Percentiles rank a stretch among this genome's conserved stretches.
Evolutionary conservation across 1,140 invertebrate species (phyloP).

Genomic region (Tigriopus japonicus): DNA sequence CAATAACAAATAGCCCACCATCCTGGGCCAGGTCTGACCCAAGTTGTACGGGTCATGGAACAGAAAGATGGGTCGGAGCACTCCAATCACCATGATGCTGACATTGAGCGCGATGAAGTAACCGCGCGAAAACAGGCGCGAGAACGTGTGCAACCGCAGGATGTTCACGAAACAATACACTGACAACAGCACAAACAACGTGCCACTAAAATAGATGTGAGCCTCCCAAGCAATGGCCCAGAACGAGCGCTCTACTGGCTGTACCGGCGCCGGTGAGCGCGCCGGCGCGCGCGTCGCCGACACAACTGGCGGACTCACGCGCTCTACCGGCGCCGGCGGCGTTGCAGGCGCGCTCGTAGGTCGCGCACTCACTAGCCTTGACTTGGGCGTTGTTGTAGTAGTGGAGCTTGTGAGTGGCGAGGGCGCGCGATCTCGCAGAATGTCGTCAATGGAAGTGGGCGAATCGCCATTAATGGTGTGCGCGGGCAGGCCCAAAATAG

Average conservation of each 20-base stretch:
- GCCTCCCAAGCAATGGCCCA: slow-evolving; percentile 3
- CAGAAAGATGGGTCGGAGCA: slow-evolving; percentile 58
- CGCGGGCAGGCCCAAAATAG: no score
- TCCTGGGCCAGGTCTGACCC: slow-evolving; percentile 48
- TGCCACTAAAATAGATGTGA: background rate
- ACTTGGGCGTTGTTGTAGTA: no score
- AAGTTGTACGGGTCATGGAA: slow-evolving; percentile 77
- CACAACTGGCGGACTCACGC: no score
- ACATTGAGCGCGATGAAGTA: slow-evolving; percentile 7
- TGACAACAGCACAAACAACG: slow-evolving; percentile 4
- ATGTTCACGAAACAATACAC: background rate
- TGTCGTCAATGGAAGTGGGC: no score
- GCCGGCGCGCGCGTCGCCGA: no score
- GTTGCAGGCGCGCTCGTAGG: no score
- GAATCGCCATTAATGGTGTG: no score
- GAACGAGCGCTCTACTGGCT: background rate
- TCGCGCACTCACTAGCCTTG: no score
- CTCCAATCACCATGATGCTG: slow-evolving; percentile 29
- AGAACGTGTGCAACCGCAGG: background rate
- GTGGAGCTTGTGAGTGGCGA: no score
- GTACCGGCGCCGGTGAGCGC: no score
- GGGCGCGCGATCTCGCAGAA: no score
- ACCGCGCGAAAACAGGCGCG: background rate
- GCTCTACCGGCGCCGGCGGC: no score
- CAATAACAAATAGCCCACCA: slow-evolving; percentile 55